A percentile compares a stretch with the other conserved stretches of the same genome.
These are phyloP conservation scores for Drosophila sordidula DNA, from an alignment of 2,888 invertebrate species.

Conservation along the genomic window DNA sequence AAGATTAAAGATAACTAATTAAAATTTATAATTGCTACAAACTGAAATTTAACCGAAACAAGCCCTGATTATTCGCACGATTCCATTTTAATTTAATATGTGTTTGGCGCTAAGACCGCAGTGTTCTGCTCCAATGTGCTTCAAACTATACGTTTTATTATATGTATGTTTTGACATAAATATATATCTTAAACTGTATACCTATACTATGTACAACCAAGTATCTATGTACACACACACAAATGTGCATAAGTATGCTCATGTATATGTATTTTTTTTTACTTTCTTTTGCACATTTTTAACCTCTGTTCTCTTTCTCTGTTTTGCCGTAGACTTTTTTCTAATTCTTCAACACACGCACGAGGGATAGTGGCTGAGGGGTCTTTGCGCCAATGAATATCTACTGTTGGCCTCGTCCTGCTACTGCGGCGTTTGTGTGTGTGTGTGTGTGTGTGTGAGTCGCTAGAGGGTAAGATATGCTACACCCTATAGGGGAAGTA, in stretches of 20 bases:
- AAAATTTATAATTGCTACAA: no score
- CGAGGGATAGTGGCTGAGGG: constrained; percentile 13
- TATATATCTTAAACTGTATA: neutral
- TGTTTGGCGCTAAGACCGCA: no score
- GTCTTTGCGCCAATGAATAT: constrained; percentile 52
- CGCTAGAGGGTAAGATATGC: constrained; percentile 32
- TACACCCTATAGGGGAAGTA: constrained; percentile 10
- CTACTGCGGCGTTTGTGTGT: constrained; percentile 1
- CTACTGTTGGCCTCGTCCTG: constrained; percentile 24
- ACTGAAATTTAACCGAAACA: no score
- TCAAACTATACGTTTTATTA: no score
- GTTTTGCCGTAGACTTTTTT: constrained; percentile 18
- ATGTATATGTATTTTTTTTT: constrained; percentile 5
- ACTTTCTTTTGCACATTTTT: constrained; percentile 31
- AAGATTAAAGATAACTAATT: no score
- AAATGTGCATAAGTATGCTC: neutral
- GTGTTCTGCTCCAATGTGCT: no score
- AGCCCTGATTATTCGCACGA: no score
- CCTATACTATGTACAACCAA: neutral
- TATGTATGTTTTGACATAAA: neutral
- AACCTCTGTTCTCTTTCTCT: constrained; percentile 19
- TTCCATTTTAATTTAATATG: no score
- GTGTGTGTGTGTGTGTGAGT: constrained; percentile 23
- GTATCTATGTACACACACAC: neutral
- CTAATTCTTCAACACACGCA: constrained; percentile 24